phyloP scores from a whole-genome alignment of 2,113 vertebrate species.

The Nyctibius bracteatus region DNA sequence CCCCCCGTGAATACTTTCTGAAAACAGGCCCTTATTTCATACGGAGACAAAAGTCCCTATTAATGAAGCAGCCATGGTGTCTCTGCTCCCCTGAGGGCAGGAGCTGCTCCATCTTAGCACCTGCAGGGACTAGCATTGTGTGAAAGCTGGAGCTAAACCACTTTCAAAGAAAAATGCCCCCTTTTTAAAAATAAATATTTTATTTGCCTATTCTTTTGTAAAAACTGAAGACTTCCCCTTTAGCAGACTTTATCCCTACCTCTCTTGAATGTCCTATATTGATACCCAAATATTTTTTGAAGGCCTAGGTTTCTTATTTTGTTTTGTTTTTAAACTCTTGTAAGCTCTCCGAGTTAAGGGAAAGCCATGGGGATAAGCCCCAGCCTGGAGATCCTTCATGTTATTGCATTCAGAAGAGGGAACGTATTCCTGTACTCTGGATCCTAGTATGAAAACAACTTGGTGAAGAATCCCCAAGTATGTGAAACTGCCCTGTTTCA shows the following conservation, averaged over 20 bases:
- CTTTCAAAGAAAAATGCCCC: not conserved
- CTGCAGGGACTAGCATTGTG: not conserved
- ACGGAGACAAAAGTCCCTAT: not conserved
- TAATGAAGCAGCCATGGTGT: not conserved
- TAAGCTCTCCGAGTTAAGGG: not conserved
- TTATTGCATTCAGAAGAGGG: not conserved
- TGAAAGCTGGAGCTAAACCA: not conserved
- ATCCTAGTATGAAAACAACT: not conserved
- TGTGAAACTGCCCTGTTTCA: not conserved
- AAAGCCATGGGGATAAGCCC: not conserved
- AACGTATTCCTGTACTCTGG: not conserved
- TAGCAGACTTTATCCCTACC: not conserved
- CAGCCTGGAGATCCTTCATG: not conserved
- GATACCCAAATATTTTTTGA: not conserved
- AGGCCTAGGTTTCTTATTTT: not conserved
- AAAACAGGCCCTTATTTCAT: not conserved
- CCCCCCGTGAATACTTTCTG: not conserved
- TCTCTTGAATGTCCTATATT: not conserved
- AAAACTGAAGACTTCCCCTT: not conserved
- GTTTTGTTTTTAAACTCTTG: not conserved
- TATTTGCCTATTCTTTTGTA: not conserved
- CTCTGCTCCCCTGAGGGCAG: not conserved
- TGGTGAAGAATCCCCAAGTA: not conserved
- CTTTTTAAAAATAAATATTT: not conserved
- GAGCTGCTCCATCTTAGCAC: not conserved